These are phyloP conservation scores for Axea sp. DNA, from an alignment of 2,888 invertebrate species.

Conservation along the genomic window DNA sequence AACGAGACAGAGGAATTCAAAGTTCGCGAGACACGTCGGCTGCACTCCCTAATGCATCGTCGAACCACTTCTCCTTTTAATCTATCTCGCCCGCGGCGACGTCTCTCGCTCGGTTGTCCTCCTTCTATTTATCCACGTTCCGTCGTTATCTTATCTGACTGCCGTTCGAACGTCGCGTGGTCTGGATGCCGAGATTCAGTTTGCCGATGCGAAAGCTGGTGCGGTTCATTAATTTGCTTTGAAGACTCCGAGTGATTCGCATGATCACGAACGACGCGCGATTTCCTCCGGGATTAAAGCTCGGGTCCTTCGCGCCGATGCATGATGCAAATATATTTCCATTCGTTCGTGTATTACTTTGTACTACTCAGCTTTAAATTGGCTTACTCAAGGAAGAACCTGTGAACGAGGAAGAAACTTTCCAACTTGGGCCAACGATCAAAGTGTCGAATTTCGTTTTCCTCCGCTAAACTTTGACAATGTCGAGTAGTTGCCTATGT, in stretches of 20 bases:
- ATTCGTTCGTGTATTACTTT: slow-evolving; percentile 58
- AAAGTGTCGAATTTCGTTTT: slow-evolving; percentile 60
- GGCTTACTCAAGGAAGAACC: slow-evolving; percentile 56
- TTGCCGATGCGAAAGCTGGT: slow-evolving; percentile 45
- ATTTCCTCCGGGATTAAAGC: slow-evolving; percentile 55
- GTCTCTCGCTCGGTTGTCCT: too few species aligned
- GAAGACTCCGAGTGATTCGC: slow-evolving; percentile 47
- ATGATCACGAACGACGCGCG: slow-evolving; percentile 51
- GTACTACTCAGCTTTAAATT: slow-evolving; percentile 57
- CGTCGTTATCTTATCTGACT: too few species aligned
- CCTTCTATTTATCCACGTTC: too few species aligned
- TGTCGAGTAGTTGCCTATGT: slow-evolving; percentile 26
- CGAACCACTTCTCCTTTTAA: too few species aligned
- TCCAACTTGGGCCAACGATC: slow-evolving; percentile 52
- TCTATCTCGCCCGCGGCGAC: too few species aligned
- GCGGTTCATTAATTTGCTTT: slow-evolving; percentile 62
- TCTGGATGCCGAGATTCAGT: slow-evolving; percentile 33
- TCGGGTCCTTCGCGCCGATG: not conserved
- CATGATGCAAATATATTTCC: slow-evolving; percentile 52
- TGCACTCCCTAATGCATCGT: too few species aligned
- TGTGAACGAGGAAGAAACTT: slow-evolving; percentile 41
- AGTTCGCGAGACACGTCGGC: too few species aligned
- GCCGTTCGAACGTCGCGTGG: too few species aligned
- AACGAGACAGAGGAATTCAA: too few species aligned
- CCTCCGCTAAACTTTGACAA: slow-evolving; percentile 50